These are phyloP conservation scores for Dolichotis patagonum DNA, from an alignment of 2,113 vertebrate genomes.

Conservation along the genomic window DNA sequence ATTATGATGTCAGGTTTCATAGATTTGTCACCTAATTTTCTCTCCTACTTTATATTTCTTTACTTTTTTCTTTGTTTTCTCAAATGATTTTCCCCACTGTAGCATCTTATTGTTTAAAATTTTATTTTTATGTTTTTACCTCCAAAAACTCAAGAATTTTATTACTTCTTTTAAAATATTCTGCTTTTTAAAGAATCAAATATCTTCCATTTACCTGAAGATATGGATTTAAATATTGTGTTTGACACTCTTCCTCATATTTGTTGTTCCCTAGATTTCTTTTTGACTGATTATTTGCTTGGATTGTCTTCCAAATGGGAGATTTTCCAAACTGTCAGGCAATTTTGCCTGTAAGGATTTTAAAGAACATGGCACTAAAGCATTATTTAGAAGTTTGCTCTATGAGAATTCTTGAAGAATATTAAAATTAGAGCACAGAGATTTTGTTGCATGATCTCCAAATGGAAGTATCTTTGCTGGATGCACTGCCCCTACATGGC, in stretches of 20 bases:
- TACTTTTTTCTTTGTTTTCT: neutral
- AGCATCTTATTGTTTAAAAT: neutral
- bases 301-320: neutral
- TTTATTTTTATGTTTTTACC: neutral
- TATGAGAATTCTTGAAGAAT: neutral
- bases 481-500: neutral
- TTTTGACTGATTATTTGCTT: neutral
- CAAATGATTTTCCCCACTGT: neutral
- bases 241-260: neutral
- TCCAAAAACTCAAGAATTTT: neutral
- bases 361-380: neutral
- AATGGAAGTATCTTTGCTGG: neutral
- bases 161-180: neutral
- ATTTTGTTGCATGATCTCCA: neutral
- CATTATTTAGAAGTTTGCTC: neutral
- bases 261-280: neutral
- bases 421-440: neutral
- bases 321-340: neutral
- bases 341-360: neutral
- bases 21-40: neutral
- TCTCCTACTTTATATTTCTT: constrained; percentile 9
- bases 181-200: constrained; percentile 1
- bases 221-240: neutral
- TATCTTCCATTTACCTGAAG: neutral
- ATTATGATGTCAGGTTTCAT: neutral